A percentile compares a stretch with the other conserved stretches of the same genome.
These are phyloP conservation scores for Cryptotis parvus DNA, from an alignment of 2,113 vertebrate genomes.

Conservation along the genomic window DNA sequence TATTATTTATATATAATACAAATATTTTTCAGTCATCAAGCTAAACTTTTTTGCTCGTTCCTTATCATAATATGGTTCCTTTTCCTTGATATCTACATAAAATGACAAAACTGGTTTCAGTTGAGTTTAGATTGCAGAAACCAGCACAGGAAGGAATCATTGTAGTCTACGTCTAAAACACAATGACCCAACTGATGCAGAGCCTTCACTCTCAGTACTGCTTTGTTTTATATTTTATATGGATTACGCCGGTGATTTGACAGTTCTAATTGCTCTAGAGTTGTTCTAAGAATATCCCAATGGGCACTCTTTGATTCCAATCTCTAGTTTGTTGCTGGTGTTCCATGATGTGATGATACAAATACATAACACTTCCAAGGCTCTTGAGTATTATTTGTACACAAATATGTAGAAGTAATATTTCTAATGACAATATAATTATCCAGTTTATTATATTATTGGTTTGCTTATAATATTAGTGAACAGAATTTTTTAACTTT, in stretches of 20 bases:
- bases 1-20: background rate
- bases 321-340: background rate
- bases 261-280: background rate
- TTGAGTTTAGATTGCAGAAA: conserved; percentile 12
- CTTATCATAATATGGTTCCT: conserved; percentile 5
- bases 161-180: background rate
- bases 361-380: accelerated
- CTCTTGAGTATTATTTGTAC: background rate
- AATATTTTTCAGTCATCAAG: background rate
- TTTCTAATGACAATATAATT: conserved; percentile 17
- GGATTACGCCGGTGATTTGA: background rate
- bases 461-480: background rate
- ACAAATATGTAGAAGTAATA: background rate
- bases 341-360: background rate
- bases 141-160: background rate
- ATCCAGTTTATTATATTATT: background rate
- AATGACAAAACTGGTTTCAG: conserved; percentile 13
- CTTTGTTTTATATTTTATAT: background rate
- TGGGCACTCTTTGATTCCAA: background rate
- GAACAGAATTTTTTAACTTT: background rate
- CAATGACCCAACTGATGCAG: background rate
- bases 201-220: background rate
- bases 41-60: background rate
- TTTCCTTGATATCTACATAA: background rate
- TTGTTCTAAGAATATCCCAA: background rate